Conservation (phyloP, 2,113 vertebrate species). For the Galbula dea region DNA sequence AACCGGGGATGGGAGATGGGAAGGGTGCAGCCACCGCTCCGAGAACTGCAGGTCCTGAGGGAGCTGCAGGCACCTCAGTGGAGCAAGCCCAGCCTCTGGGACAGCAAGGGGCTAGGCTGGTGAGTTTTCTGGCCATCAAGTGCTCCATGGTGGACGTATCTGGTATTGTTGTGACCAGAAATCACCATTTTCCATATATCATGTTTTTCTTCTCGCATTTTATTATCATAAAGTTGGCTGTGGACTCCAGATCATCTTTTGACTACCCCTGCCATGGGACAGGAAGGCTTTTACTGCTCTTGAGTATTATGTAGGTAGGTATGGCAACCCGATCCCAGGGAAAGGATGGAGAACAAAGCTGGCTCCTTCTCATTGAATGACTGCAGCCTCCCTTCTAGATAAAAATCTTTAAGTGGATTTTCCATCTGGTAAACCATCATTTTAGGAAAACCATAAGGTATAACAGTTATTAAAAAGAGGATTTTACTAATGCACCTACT, state of each 20-base stretch:
- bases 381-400: not conserved
- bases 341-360: not conserved
- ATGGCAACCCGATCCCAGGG: not conserved
- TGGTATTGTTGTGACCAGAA: not conserved
- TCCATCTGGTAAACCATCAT: not conserved
- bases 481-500: conserved; percentile 45
- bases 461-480: conserved; percentile 40
- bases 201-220: not conserved
- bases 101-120: not conserved
- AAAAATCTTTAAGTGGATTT: conserved; percentile 4
- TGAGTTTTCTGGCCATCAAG: fast-evolving
- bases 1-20: fast-evolving
- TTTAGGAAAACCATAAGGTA: conserved; percentile 24
- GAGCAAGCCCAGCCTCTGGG: not conserved
- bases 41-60: fast-evolving
- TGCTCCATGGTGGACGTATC: not conserved
- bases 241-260: not conserved
- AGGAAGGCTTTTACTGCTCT: not conserved
- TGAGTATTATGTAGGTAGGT: not conserved
- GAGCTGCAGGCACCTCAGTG: not conserved
- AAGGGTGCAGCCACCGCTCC: fast-evolving
- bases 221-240: not conserved
- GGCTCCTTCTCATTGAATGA: not conserved
- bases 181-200: not conserved
- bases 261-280: not conserved